Conservation (phyloP, 2,113 vertebrate species). For the Strigops habroptila region DNA sequence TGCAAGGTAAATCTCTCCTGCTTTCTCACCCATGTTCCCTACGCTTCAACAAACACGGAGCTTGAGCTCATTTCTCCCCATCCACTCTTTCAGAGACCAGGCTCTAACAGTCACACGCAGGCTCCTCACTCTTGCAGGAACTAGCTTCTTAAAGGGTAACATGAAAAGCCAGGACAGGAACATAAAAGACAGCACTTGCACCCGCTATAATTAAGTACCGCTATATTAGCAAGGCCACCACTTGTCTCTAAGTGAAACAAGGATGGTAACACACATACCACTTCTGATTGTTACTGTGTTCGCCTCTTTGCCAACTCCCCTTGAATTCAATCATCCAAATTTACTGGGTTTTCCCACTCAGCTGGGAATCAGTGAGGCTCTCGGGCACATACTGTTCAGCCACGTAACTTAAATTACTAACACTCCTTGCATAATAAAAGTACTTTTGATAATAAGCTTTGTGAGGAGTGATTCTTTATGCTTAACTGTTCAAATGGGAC, state of each 20-base stretch:
- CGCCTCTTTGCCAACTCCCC: background rate
- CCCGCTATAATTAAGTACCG: background rate
- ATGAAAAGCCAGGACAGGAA: background rate
- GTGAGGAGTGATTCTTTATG: background rate
- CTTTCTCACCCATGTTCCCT: too few species aligned
- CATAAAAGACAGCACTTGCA: background rate
- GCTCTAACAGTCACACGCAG: background rate
- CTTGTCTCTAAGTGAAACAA: background rate
- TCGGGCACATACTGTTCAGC: background rate
- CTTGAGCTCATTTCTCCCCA: background rate
- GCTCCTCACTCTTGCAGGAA: background rate
- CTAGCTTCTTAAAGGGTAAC: background rate
- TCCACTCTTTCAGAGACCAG: background rate
- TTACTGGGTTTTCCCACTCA: background rate
- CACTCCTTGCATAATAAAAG: background rate
- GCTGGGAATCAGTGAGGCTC: background rate
- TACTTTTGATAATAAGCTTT: background rate
- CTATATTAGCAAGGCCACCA: background rate
- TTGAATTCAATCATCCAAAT: background rate
- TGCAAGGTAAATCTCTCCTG: background rate
- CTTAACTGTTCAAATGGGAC: background rate
- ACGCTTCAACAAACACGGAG: fast-evolving
- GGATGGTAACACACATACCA: too few species aligned
- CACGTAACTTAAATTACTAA: background rate
- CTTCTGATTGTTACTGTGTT: background rate